phyloP scores from a whole-genome alignment of 2,888 invertebrate species.

The Dicranocentrus wangi region DNA sequence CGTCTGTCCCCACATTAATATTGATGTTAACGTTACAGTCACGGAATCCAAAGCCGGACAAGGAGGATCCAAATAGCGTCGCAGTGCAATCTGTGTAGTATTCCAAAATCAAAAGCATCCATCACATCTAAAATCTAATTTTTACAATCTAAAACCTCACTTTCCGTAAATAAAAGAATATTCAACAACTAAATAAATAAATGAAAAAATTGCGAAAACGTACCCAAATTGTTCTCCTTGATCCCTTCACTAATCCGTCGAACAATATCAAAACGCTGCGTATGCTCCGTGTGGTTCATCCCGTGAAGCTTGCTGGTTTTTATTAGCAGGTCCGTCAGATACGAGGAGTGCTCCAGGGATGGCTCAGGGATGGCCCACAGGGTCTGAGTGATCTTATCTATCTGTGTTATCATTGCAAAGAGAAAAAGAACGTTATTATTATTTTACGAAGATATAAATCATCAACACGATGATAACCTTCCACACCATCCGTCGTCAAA shows the following conservation, averaged over 20 bases:
- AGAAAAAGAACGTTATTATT: neutral
- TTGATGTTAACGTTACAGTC: slow-evolving; percentile 75
- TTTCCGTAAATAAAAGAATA: too few relatives aligned
- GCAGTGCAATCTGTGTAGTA: slow-evolving; percentile 72
- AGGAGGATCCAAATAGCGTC: slow-evolving; percentile 76
- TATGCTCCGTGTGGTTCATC: slow-evolving; percentile 73
- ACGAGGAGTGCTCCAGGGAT: slow-evolving; percentile 73
- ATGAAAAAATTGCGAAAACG: too few relatives aligned
- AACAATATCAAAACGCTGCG: slow-evolving; percentile 72
- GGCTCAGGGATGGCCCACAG: slow-evolving; percentile 73
- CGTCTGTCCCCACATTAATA: slow-evolving; percentile 50
- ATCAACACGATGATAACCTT: too few relatives aligned
- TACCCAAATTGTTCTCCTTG: slow-evolving; percentile 55
- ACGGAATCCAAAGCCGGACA: slow-evolving; percentile 75
- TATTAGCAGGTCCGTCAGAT: slow-evolving; percentile 73
- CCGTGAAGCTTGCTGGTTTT: slow-evolving; percentile 73
- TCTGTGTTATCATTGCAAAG: slow-evolving; percentile 33
- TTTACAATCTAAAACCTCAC: too few relatives aligned
- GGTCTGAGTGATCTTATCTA: slow-evolving; percentile 57
- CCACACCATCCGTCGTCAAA: too few relatives aligned
- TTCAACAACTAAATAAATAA: too few relatives aligned
- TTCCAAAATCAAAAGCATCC: neutral
- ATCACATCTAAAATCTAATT: too few relatives aligned
- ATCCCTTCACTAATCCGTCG: slow-evolving; percentile 71
- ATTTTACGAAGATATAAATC: too few relatives aligned